Base-by-base conservation (phyloP, 2,888 invertebrate species). In the Nebria salina region DNA sequence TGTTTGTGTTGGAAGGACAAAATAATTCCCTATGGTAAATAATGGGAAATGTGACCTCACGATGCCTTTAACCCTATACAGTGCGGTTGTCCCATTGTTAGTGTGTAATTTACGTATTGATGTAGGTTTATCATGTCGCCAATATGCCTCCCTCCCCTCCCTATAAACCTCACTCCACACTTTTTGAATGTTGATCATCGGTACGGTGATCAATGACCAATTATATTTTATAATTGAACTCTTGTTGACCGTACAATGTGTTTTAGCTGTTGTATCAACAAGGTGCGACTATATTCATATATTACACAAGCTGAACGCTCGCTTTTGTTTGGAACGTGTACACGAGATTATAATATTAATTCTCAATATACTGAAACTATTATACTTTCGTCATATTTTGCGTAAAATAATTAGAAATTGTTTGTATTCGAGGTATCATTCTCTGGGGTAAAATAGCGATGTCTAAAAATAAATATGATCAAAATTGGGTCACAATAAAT, bases 161-260 rank as follows among this genome's bases (percentile, higher is more conserved):
- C 20, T 13, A 25, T 9, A 20, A n/a, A 25, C 54, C 76, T 20
- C 20, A 20, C 68, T 41, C 15, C 76, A 13, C 65, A n/a, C 68
- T 15, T n/a, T 11, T 41, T 42, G 54, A 54, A 54, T 54, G 54
- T 54, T 13, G 54, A 54, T 54, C 54, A 13, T 54, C 13, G 54
- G 11, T 54, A 54, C 13, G 54, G 8, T 54, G 68, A 77, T 77
- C 72, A 70, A 70, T 77, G 77, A 77, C 72, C 72, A 77, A 77
- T 77, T 77, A 70, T 70, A 70, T 77, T 72, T 77, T 54, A 77
- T 77, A 77, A 77, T 77, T 77, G 72, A 77, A 77, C 77, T 70
- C 54, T 65, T 26, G 54, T 77, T 72, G 72, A 77, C 68, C 76
- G 34, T 20, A 54, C 54, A 54, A 43, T 75, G 64, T 13, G 26